Percentiles rank a stretch among this genome's conserved stretches.
phyloP scores from a whole-genome alignment of 2,797 vertebrate genomes.

The Anas acuta region DNA sequence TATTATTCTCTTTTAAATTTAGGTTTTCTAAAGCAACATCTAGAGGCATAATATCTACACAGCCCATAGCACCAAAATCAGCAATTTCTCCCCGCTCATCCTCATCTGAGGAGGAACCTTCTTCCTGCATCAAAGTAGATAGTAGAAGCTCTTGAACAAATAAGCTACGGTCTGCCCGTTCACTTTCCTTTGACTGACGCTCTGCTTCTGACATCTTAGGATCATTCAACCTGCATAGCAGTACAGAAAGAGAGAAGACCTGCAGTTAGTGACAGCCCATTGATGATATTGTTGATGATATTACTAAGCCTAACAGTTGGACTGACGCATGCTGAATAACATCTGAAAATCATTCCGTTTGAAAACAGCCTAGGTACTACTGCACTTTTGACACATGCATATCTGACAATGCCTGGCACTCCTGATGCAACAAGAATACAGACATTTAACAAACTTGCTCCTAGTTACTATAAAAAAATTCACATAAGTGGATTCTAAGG shows the following conservation, averaged over 20 bases:
- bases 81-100: conserved; percentile 94
- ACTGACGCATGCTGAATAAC: background rate
- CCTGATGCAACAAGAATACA: background rate
- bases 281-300: background rate
- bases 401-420: background rate
- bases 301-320: background rate
- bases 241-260: conserved; percentile 20
- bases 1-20: conserved; percentile 95
- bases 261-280: background rate
- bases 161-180: conserved; percentile 94
- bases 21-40: conserved; percentile 99
- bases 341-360: conserved; percentile 8
- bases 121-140: conserved; percentile 95
- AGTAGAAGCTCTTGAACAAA: conserved; percentile 97
- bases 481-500: conserved; percentile 3
- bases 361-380: conserved; percentile 13
- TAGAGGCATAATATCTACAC: conserved; percentile 99
- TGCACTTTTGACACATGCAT: background rate
- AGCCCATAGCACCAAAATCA: conserved; percentile 99
- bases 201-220: conserved; percentile 96
- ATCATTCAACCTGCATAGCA: conserved; percentile 90
- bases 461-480: background rate
- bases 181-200: conserved; percentile 93
- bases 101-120: conserved; percentile 96
- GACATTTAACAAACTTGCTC: conserved; percentile 31